phyloP scores from a whole-genome alignment of 2,113 vertebrate species.

The Sphyrna mokarran region DNA sequence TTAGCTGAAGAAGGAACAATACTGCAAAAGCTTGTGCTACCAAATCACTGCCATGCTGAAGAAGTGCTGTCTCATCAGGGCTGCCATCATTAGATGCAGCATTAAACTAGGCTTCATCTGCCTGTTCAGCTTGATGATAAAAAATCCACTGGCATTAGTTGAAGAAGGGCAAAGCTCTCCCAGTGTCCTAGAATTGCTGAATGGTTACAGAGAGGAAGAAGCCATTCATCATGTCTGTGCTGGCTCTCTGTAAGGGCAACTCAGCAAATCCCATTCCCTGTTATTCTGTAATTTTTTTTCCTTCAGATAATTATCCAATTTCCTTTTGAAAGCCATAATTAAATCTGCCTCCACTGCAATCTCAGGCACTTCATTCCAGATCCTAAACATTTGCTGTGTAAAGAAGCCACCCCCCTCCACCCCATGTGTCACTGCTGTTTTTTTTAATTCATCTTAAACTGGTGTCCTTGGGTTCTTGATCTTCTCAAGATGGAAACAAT shows the following conservation, averaged over 20 bases:
- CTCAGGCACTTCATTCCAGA: not conserved
- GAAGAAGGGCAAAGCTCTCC: not conserved
- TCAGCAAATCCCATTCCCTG: not conserved
- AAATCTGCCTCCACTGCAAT: not conserved
- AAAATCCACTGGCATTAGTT: not conserved
- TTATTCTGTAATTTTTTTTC: not conserved
- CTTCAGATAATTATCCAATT: no score
- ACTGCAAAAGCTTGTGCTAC: no score
- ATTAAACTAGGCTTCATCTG: not conserved
- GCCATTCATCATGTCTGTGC: no score
- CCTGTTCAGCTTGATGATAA: not conserved
- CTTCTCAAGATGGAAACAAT: not conserved
- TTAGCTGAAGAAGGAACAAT: no score
- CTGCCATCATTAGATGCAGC: not conserved
- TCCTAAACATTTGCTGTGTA: not conserved
- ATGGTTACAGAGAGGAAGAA: no score
- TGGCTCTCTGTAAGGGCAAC: not conserved
- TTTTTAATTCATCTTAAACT: not conserved
- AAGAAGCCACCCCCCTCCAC: not conserved
- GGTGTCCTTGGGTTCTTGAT: not conserved
- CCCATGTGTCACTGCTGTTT: not conserved
- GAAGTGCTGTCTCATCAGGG: not conserved
- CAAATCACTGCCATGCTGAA: not conserved
- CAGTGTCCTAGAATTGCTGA: not conserved
- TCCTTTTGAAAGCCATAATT: not conserved